Conservation (phyloP, 2,113 vertebrate genomes). For the Ancistrus triradiatus region DNA sequence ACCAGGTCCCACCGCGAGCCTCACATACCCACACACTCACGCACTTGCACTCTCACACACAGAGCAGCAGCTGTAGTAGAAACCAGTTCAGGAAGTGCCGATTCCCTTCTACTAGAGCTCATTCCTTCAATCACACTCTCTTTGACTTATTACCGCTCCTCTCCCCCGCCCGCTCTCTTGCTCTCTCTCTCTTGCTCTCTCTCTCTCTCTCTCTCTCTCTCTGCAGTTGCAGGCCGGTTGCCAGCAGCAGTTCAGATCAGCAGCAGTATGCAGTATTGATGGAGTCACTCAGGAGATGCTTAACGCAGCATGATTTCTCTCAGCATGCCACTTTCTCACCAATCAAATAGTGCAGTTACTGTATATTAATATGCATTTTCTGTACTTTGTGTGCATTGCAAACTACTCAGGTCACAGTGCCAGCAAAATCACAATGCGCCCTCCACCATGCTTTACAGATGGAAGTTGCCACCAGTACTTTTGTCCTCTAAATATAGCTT, state of each 20-base stretch:
- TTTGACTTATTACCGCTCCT: background rate
- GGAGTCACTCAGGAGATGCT: conserved; percentile 76
- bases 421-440: too few relatives aligned
- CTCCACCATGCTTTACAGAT: too few relatives aligned
- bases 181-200: conserved; percentile 15
- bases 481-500: too few relatives aligned
- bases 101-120: conserved; percentile 8
- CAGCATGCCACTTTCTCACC: conserved; percentile 49
- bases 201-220: conserved; percentile 18
- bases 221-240: conserved; percentile 63
- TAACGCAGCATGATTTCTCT: conserved; percentile 73
- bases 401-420: too few relatives aligned
- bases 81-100: conserved; percentile 26
- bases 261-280: conserved; percentile 78
- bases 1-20: conserved; percentile 28
- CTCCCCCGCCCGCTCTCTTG: conserved; percentile 10
- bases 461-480: too few relatives aligned
- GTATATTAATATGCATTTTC: too few relatives aligned
- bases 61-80: conserved; percentile 14
- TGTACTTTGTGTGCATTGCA: too few relatives aligned
- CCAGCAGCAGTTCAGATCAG: conserved; percentile 71
- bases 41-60: conserved; percentile 19
- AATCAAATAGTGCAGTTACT: too few relatives aligned
- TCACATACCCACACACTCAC: conserved; percentile 17
- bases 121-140: conserved; percentile 11